Base-by-base conservation (phyloP, 2,113 vertebrate species). In the Chamaetylas fuelleborni region DNA sequence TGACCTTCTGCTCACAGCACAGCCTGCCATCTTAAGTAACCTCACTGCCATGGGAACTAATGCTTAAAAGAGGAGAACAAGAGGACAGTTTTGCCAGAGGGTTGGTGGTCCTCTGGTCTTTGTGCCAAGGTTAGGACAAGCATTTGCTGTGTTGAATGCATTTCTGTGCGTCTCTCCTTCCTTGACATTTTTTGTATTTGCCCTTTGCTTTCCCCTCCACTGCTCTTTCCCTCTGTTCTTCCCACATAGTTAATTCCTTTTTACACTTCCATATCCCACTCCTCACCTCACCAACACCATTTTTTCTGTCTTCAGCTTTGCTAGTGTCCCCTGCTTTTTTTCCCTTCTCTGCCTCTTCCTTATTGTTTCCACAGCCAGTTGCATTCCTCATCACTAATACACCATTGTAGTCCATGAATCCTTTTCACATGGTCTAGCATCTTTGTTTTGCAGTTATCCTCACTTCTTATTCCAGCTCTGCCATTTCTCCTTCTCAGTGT, bases 81-180 rank as follows among this genome's bases (percentile, higher is more conserved):
- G 51, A 40, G 28, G 31, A 11, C 16, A 8, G 2, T 8, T 81
- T 81, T 91, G 36, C 62, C 19, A 8, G 38, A 19, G 51, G 6
- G 3, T 22, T 83, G 71, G 28, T 79, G 71, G 14, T 19, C 25
- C 38, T 61, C 42, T 80, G 74, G 62, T 42, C 58, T 58, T 69
- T 5, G 10, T 81, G 25, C 18, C 7, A 22, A 34, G 31, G 22
- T 72, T 84, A 79, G 57, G 61, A 90, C 14, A 8, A 62, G 20
- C 45, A 8, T 88, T 86, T 81, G 40, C 43, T 65, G 13, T 69
- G 14, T 69, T 77, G 67, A 25, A 42, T 12, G 4, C 13, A 9
- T 40, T 34, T 67, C 19, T 77, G 18, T 42, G 12, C 0, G 0
- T 45, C 12, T 76, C 12, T 74, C 12, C 9, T 53, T 14, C 10